Evolutionary conservation across 2,888 invertebrate species (phyloP), one percentile per base, ranked within the genome.

Genomic region (Hemicrepidius hirtus): DNA sequence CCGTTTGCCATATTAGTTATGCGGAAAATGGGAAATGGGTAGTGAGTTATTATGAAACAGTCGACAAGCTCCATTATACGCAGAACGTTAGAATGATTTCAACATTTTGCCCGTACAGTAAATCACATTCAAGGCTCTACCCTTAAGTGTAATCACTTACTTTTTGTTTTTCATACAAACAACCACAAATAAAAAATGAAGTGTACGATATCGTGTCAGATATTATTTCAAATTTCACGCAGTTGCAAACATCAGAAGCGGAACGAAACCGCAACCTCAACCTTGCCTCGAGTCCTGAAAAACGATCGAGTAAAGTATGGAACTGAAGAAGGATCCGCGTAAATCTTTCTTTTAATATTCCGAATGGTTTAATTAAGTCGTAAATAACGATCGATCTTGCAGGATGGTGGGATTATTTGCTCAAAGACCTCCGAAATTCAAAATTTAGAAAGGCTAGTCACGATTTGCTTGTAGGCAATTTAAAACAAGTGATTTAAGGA

Each of bases 251-350:
- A 63, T 35, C 37, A 55, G 50, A 50, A 68, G 53, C 68, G 55
- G 68, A 68, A 68, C 68, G 40, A 63, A 60, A 62, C 68, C 62
- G 28, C 68, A 68, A 63, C 49, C 67, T 53, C 68, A 62, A 68
- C 68, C 68, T 68, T 68, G 68, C 60, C 53, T 40, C 20, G 40
- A 62, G 53, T 13, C 60, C 53, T 68, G 63, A 68, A 62, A 68
- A 68, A 68, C 40, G 68, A 21, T 59, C 18, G 57, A 46, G 35
- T 35, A 67, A 59, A n/a, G n/a, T 35, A 18, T 44, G 41, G 9
- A 50, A 41, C 32, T 32, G 50, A 50, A 64, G 50, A 64, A 21
- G n/a, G 24, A 28, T 28, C 13, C 13, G 9, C 7, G 24, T 28
- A 49, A 40, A 18, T 46, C 46, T 46, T 18, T 20, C 16, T 46